Conservation (phyloP, 2,888 invertebrate species). For the Colostygia pectinataria region DNA sequence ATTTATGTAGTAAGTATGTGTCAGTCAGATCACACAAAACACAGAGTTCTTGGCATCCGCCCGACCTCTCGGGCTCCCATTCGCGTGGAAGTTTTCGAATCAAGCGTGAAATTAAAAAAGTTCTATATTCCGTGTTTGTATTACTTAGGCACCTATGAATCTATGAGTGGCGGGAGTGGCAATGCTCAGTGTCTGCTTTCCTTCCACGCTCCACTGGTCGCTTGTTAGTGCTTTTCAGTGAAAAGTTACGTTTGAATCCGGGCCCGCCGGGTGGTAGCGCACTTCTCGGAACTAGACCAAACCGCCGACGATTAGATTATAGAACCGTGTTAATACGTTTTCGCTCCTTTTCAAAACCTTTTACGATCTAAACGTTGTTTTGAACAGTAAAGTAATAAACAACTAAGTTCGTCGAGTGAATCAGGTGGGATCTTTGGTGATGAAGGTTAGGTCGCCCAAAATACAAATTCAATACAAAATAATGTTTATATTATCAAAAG, state of each 20-base stretch:
- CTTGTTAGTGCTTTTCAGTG: slow-evolving; percentile 42
- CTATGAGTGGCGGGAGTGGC: slow-evolving; percentile 41
- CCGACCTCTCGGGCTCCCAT: slow-evolving; percentile 39
- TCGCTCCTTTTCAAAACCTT: neutral
- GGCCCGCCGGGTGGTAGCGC: slow-evolving; percentile 17
- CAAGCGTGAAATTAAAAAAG: slow-evolving; percentile 80
- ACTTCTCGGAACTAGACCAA: slow-evolving; percentile 26
- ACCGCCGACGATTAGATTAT: slow-evolving; percentile 23
- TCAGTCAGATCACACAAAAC: slow-evolving; percentile 27
- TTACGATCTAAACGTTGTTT: neutral
- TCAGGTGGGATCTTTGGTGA: no score
- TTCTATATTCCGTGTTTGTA: slow-evolving; percentile 55
- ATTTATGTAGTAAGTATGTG: slow-evolving; percentile 10
- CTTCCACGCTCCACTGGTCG: slow-evolving; percentile 40
- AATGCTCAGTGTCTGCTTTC: slow-evolving; percentile 36
- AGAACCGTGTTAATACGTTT: slow-evolving; percentile 4
- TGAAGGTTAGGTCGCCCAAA: no score
- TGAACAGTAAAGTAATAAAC: neutral
- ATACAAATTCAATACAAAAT: no score
- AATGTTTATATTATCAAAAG: no score
- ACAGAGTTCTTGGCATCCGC: slow-evolving; percentile 50
- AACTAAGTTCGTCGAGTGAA: no score
- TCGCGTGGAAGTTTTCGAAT: slow-evolving; percentile 62
- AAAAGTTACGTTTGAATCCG: slow-evolving; percentile 40
- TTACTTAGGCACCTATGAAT: slow-evolving; percentile 44